These are phyloP conservation scores for Peucedramus taeniatus DNA, from an alignment of 2,113 vertebrate species.

Conservation along the genomic window DNA sequence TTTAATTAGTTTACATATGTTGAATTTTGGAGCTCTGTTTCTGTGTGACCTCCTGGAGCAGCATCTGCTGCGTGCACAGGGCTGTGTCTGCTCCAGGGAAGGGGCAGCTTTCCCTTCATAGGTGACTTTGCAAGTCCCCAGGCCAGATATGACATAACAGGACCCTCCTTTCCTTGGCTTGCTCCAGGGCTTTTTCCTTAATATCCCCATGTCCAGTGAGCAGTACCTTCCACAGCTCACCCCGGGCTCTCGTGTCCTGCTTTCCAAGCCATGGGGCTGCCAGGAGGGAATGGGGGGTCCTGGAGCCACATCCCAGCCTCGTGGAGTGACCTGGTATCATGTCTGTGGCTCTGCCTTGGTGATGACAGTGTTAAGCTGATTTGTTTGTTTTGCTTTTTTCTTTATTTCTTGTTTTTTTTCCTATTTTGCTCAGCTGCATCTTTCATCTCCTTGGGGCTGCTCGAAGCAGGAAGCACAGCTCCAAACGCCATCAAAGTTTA, in stretches of 20 bases:
- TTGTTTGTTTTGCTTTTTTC: neutral
- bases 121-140: neutral
- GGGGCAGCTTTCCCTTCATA: neutral
- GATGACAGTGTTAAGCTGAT: neutral
- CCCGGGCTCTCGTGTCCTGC: accelerated
- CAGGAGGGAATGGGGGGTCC: accelerated
- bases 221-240: accelerated
- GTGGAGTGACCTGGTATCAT: neutral
- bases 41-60: neutral
- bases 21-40: neutral
- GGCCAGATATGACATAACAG: neutral
- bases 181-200: neutral
- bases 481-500: neutral
- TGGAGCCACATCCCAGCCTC: neutral
- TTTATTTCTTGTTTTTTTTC: neutral
- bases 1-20: neutral
- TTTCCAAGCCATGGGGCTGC: neutral
- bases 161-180: neutral
- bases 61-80: neutral
- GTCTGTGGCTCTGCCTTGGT: neutral
- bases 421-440: neutral
- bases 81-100: neutral
- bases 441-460: neutral
- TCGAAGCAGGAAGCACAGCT: neutral
- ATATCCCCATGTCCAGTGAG: neutral